Conservation (phyloP, 2,888 invertebrate species). For the Phragmatobia fuliginosa region DNA sequence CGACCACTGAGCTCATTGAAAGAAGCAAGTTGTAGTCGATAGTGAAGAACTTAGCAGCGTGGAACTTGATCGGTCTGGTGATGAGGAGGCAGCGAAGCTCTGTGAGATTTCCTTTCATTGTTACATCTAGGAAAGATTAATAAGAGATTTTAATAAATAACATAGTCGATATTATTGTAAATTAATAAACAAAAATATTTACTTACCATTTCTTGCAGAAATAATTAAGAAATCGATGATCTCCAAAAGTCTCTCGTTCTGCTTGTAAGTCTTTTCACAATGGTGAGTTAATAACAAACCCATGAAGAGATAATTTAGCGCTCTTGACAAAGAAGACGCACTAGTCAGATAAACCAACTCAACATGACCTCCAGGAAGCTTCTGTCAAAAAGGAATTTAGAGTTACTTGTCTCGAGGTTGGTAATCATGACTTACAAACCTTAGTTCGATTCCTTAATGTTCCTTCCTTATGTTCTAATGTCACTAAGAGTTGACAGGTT, state of each 20-base stretch:
- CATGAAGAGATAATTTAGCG: constrained; percentile 38
- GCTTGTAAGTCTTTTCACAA: constrained; percentile 49
- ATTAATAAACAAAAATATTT: too few species aligned
- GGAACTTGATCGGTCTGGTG: constrained; percentile 53
- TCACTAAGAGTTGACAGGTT: too few species aligned
- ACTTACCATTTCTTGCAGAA: constrained; percentile 33
- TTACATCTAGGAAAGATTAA: constrained; percentile 29
- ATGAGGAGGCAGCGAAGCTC: constrained; percentile 47
- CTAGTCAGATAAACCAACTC: background rate
- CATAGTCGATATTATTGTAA: too few species aligned
- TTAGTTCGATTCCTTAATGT: too few species aligned
- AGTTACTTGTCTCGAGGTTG: background rate
- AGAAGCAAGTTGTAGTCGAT: constrained; percentile 61
- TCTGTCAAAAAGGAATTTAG: background rate
- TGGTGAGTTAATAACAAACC: constrained; percentile 39
- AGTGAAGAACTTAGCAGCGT: constrained; percentile 60
- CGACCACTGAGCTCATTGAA: constrained; percentile 62
- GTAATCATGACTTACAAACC: too few species aligned
- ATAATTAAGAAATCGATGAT: constrained; percentile 49
- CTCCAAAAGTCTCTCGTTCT: constrained; percentile 42
- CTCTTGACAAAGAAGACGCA: constrained; percentile 33
- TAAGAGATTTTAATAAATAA: background rate
- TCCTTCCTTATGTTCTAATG: too few species aligned
- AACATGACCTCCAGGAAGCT: too few species aligned
- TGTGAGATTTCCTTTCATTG: constrained; percentile 26